Conservation (phyloP, 2,888 invertebrate species). For the Pristionchus mayeri region DNA sequence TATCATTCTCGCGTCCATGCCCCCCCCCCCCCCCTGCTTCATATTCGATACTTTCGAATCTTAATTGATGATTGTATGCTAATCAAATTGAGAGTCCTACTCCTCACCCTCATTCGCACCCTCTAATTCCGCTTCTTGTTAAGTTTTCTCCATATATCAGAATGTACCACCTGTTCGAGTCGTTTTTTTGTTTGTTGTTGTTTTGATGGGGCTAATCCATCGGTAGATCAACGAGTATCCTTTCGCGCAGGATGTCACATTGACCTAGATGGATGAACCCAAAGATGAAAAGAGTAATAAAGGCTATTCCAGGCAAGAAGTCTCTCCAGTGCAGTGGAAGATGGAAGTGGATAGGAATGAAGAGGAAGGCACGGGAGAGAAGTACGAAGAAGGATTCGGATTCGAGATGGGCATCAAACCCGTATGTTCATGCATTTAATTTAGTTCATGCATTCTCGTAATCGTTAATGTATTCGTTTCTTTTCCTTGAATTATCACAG, state of each 20-base stretch:
- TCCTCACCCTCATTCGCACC: not conserved
- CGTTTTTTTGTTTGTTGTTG: constrained; percentile 22
- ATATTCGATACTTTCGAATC: not conserved
- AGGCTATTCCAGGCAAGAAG: not conserved
- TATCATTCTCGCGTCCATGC: not conserved
- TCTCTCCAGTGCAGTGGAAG: no score
- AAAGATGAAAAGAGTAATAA: constrained; percentile 17
- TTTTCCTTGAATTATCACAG: no score
- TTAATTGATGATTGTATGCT: not conserved
- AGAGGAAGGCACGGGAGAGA: not conserved
- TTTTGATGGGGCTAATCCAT: constrained; percentile 13
- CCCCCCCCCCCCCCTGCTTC: no score
- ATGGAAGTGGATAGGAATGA: constrained; percentile 31
- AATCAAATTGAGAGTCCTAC: not conserved
- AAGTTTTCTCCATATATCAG: constrained; percentile 33
- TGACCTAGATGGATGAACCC: not conserved
- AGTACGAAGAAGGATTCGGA: constrained; percentile 27
- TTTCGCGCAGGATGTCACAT: not conserved
- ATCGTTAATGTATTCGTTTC: no score
- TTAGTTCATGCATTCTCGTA: no score
- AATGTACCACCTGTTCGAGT: not conserved
- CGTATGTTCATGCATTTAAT: not conserved
- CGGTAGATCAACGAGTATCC: not conserved
- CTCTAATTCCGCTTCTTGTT: not conserved
- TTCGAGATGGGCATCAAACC: not conserved